Evolutionary conservation across 2,797 vertebrate species (phyloP), one percentile per base, ranked within the genome.

Genomic region (Gallinago nigripennis): DNA sequence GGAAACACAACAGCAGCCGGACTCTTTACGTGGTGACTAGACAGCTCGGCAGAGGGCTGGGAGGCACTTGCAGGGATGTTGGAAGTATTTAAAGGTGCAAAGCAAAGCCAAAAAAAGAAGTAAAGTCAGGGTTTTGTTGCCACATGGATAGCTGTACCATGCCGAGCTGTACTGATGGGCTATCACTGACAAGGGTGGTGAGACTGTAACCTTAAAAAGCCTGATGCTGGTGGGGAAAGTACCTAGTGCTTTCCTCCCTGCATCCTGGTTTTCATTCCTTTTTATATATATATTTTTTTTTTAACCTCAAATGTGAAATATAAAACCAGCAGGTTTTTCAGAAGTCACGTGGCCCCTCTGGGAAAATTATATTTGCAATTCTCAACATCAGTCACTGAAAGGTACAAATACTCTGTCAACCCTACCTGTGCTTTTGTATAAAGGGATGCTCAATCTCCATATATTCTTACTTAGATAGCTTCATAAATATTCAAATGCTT

Each of bases 191-290:
- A 95, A 86, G 88, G 50, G 77, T 82, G 78, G 80, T 51, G 48
- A 93, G 93, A 82, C 91, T 94, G 82, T 96, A 95, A 95, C 95
- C 15, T 37, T 46, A 35, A 85, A 94, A 68, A 21, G 23, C 53
- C 63, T 86, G 81, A 94, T 90, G 88, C 86, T 82, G 92, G 60
- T 54, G 61, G 66, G 41, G 45, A 63, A 83, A 78, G 19, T 41
- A 45, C 30, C 15, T 33, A 18, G 14, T 54, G 23, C 45, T 35
- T 85, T 90, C 41, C 54, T 2, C 16, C 7, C 25, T 54, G 16
- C 18, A 9, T 54, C 46, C 75, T 43, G 5, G 1, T 31, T 70
- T 51, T 60, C 17, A 37, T 51, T 21, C 3, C 37, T 27, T 0
- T 56, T 31, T 14, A 33, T 45, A 43, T 45, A 2, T 33, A 35